These are phyloP conservation scores for Alaudala cheleensis DNA, from an alignment of 2,113 vertebrate species.

Conservation along the genomic window DNA sequence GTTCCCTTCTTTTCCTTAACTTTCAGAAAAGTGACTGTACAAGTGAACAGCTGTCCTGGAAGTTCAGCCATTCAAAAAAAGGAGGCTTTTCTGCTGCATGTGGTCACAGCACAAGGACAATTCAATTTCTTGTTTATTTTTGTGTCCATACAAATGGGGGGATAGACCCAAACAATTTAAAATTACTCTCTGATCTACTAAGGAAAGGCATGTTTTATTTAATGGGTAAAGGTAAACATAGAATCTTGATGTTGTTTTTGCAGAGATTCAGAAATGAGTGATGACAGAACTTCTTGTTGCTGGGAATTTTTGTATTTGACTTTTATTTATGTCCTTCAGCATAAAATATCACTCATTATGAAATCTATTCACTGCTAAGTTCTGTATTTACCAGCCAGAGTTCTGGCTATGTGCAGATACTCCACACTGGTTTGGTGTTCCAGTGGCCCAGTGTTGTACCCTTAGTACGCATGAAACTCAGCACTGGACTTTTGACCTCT, in stretches of 20 bases:
- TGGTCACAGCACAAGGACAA: neutral
- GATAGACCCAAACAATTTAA: neutral
- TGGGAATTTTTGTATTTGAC: neutral
- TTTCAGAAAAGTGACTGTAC: neutral
- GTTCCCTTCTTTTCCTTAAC: neutral
- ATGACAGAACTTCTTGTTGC: neutral
- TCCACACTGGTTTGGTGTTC: neutral
- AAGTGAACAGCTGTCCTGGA: constrained; percentile 11
- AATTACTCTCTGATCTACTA: neutral
- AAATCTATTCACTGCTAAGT: neutral
- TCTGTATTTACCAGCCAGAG: neutral
- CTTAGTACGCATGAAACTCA: neutral
- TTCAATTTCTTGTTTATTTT: neutral
- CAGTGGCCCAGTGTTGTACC: neutral
- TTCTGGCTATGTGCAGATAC: neutral
- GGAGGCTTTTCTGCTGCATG: neutral
- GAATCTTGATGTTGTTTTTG: neutral
- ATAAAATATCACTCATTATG: neutral
- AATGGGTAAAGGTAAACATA: neutral
- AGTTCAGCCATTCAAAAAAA: neutral
- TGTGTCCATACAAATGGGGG: neutral
- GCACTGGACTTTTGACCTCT: neutral
- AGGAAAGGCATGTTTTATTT: neutral
- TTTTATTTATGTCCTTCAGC: neutral
- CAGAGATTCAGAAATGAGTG: neutral